Conservation (phyloP, 2,888 invertebrate species). For the Mythimna impura region DNA sequence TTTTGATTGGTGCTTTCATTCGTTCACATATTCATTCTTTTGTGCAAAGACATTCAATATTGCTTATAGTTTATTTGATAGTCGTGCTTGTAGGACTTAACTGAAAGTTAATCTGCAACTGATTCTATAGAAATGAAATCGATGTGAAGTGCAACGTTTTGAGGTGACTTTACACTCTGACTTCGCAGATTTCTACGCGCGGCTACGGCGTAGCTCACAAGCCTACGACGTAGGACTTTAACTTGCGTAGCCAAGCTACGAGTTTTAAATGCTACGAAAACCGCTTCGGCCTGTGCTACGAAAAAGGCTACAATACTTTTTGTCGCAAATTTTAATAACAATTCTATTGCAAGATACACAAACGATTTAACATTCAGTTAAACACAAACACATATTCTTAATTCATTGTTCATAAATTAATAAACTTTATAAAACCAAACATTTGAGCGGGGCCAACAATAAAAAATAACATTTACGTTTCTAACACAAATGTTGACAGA, state of each 20-base stretch:
- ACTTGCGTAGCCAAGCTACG: constrained; percentile 48
- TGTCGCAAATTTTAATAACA: constrained; percentile 5
- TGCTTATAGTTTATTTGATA: constrained; percentile 40
- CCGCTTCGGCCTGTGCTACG: background rate
- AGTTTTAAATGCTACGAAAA: background rate
- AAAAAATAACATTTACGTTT: constrained; percentile 57
- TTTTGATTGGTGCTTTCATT: constrained; percentile 45
- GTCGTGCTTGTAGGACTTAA: constrained; percentile 26
- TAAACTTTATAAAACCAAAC: constrained; percentile 49
- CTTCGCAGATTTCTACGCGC: constrained; percentile 23
- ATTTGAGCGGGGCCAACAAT: constrained; percentile 33
- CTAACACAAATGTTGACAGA: constrained; percentile 63
- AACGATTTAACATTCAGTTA: constrained; percentile 20
- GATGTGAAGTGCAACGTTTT: background rate
- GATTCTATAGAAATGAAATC: constrained; percentile 22
- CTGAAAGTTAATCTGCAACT: background rate
- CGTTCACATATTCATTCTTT: constrained; percentile 33
- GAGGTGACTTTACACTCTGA: background rate
- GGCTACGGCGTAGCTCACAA: constrained; percentile 55
- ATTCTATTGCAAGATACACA: constrained; percentile 1
- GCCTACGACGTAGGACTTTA: constrained; percentile 50
- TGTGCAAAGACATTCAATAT: constrained; percentile 49
- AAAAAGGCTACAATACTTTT: background rate
- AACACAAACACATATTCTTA: constrained; percentile 48
- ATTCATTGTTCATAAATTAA: constrained; percentile 51